A percentile compares a stretch with the other conserved stretches of the same genome.
phyloP scores from a whole-genome alignment of 2,113 vertebrate species.

The Pungitius pungitius region DNA sequence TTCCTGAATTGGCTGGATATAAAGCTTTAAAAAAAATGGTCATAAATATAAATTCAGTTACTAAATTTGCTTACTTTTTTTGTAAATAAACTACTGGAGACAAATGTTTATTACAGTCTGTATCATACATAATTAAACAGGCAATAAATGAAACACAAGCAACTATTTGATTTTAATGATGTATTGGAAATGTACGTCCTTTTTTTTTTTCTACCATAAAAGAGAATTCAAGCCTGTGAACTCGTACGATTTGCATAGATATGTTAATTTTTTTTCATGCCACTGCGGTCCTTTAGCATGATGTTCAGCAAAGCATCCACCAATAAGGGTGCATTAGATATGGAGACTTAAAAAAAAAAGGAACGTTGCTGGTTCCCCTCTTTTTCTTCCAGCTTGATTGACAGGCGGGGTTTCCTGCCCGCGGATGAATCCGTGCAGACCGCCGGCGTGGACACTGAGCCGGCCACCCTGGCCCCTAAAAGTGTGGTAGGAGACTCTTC shows the following conservation, averaged over 20 bases:
- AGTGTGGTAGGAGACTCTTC: conserved; percentile 89
- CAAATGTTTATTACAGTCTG: too few relatives aligned
- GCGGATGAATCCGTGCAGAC: conserved; percentile 75
- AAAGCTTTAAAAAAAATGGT: too few relatives aligned
- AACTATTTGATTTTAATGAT: neutral
- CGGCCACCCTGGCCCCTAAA: conserved; percentile 82
- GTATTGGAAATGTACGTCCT: neutral
- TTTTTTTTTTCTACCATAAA: neutral
- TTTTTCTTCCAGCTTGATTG: conserved; percentile 86
- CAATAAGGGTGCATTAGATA: neutral
- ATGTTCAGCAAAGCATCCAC: neutral
- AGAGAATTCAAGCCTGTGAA: neutral
- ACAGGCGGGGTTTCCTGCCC: conserved; percentile 91
- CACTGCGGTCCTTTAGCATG: neutral
- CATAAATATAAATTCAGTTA: too few relatives aligned
- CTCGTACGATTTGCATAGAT: too few relatives aligned
- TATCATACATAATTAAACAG: too few relatives aligned
- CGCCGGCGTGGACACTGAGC: conserved; percentile 71
- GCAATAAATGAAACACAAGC: neutral
- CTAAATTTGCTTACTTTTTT: neutral
- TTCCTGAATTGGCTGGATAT: neutral
- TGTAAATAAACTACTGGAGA: neutral
- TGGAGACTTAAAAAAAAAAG: too few relatives aligned
- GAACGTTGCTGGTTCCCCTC: conserved; percentile 28
- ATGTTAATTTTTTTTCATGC: neutral